phyloP scores from a whole-genome alignment of 2,113 vertebrate species.

The Antechinus flavipes region DNA sequence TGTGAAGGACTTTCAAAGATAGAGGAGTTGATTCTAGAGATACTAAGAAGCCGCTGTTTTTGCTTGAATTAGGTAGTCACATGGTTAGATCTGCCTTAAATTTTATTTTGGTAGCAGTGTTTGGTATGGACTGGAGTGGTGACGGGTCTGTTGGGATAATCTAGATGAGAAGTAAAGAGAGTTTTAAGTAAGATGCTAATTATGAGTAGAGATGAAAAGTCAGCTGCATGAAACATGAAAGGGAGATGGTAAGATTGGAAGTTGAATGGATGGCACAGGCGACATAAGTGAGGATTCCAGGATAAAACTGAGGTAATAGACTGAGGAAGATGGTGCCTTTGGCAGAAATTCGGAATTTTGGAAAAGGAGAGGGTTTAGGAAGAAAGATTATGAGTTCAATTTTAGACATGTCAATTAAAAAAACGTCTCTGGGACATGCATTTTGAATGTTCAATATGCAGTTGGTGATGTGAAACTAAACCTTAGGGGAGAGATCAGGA shows the following conservation, averaged over 20 bases:
- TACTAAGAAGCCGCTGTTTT: not conserved
- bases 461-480: not conserved
- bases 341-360: not conserved
- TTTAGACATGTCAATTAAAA: not conserved
- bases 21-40: not conserved
- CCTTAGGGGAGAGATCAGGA: not conserved
- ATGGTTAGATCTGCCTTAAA: not conserved
- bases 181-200: not conserved
- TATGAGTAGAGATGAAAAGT: too few relatives aligned
- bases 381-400: not conserved
- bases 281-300: not conserved
- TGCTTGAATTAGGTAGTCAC: not conserved
- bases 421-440: not conserved
- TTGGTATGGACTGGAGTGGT: not conserved
- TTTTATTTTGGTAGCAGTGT: not conserved
- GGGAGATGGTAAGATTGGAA: not conserved
- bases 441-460: not conserved
- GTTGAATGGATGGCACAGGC: not conserved
- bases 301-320: not conserved
- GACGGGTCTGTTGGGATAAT: not conserved
- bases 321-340: not conserved
- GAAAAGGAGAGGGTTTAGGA: not conserved
- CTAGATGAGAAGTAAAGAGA: not conserved
- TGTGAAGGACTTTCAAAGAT: not conserved
- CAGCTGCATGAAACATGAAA: too few relatives aligned